phyloP scores from a whole-genome alignment of 35 echinoderm and acorn worm genomes.

The Patiria miniata region DNA sequence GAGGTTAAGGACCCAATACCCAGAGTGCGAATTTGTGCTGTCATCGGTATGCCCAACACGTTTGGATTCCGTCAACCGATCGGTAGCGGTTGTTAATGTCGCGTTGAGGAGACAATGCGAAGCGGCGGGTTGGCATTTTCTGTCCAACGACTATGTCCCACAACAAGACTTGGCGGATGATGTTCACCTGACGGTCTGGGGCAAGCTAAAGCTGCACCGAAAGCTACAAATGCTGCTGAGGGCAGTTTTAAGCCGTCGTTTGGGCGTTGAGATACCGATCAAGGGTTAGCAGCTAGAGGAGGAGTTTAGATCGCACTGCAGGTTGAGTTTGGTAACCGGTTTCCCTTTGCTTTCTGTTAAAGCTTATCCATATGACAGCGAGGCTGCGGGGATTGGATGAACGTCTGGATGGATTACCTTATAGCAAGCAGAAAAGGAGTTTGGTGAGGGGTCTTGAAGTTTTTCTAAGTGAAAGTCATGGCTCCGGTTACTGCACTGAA shows the following conservation, averaged over 20 bases:
- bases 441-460: background rate
- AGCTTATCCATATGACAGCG: background rate
- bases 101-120: background rate
- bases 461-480: background rate
- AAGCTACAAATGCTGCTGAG: background rate
- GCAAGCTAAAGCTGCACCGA: background rate
- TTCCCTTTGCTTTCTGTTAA: background rate
- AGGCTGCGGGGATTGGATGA: background rate
- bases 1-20: background rate
- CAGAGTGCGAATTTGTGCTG: background rate
- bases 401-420: background rate
- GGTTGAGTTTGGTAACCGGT: too few relatives aligned
- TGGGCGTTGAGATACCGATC: background rate
- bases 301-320: too few relatives aligned
- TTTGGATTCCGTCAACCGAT: background rate
- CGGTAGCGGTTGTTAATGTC: background rate
- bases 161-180: background rate
- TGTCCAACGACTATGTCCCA: background rate
- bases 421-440: background rate
- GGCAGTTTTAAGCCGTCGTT: background rate
- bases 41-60: background rate
- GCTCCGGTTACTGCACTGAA: background rate
- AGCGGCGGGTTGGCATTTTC: background rate
- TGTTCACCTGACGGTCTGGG: background rate
- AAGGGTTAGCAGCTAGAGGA: too few relatives aligned